Conservation (phyloP, 2,797 vertebrate genomes). For the Hipposideros larvatus region DNA sequence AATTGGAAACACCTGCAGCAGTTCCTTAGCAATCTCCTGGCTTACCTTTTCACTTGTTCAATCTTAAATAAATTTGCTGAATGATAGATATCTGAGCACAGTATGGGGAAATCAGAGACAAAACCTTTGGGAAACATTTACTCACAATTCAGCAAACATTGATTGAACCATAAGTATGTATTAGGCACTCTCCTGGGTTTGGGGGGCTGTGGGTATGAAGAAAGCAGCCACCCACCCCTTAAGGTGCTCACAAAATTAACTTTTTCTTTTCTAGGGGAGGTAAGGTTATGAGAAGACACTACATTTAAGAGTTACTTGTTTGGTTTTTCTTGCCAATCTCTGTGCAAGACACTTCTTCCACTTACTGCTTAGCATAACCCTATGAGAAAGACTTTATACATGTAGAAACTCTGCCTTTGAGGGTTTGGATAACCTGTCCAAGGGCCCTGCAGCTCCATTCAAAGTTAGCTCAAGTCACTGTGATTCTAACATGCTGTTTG, state of each 20-base stretch:
- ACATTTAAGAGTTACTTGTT: not conserved
- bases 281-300: not conserved
- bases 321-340: not conserved
- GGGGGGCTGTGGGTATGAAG: not conserved
- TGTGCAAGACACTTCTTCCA: not conserved
- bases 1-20: not conserved
- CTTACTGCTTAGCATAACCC: not conserved
- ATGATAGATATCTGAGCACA: not conserved
- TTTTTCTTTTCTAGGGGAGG: not conserved
- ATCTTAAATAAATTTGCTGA: not conserved
- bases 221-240: not conserved
- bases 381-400: not conserved
- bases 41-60: not conserved
- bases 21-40: not conserved
- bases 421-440: not conserved
- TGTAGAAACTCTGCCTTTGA: not conserved
- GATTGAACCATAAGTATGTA: fast-evolving
- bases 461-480: not conserved
- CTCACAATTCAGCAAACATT: not conserved
- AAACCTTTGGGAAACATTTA: not conserved
- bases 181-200: not conserved
- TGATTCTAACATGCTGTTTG: not conserved
- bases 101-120: not conserved
- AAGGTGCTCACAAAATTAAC: not conserved
- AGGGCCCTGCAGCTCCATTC: not conserved